phyloP scores from a whole-genome alignment of 1,140 invertebrate species.

The Artemia franciscana region DNA sequence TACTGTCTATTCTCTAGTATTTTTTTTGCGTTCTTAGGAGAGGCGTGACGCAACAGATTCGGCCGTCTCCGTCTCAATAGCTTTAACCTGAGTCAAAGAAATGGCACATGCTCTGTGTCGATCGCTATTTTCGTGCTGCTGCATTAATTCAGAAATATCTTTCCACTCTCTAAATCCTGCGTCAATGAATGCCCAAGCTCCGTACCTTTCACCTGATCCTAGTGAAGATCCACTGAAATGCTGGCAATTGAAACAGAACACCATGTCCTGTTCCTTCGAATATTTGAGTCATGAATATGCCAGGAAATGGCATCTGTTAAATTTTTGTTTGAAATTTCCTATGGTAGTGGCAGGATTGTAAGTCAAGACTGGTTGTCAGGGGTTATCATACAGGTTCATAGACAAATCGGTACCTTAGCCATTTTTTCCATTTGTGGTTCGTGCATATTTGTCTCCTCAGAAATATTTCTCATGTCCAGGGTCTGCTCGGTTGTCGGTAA shows the following conservation, averaged over 20 bases:
- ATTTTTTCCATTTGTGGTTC: no score
- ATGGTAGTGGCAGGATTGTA: not conserved
- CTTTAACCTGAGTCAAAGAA: not conserved
- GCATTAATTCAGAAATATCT: no score
- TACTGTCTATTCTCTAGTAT: not conserved
- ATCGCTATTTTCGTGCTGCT: no score
- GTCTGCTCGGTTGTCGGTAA: no score
- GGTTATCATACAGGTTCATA: not conserved
- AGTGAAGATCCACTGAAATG: no score
- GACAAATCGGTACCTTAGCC: not conserved
- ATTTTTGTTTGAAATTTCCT: not conserved
- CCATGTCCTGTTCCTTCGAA: not conserved
- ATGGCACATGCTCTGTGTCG: not conserved
- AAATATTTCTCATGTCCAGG: no score
- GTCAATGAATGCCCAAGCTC: no score
- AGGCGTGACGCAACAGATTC: not conserved
- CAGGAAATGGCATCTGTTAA: not conserved
- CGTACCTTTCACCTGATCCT: no score
- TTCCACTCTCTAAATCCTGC: no score
- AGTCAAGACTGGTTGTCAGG: not conserved
- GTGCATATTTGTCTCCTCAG: no score
- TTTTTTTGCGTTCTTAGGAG: not conserved
- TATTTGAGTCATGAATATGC: not conserved
- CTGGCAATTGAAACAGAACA: not conserved
- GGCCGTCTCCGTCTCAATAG: not conserved